A percentile compares a stretch with the other conserved stretches of the same genome.
These are phyloP conservation scores for Eretmocerus hayati DNA, from an alignment of 2,888 invertebrate species.

Conservation along the genomic window DNA sequence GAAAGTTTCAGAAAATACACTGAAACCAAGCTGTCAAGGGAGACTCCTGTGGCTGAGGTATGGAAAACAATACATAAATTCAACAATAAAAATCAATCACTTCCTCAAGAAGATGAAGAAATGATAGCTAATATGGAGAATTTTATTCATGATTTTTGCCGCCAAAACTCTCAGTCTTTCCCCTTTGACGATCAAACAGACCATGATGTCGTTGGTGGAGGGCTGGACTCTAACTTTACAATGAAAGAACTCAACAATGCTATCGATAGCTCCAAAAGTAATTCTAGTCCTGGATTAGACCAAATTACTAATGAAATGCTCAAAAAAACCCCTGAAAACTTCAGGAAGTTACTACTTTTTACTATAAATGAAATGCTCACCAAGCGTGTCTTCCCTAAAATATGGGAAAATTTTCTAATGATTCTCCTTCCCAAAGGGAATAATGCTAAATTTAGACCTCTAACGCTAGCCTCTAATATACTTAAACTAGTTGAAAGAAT, in stretches of 20 bases:
- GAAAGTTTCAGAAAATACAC: not conserved
- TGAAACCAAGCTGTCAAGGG: not conserved
- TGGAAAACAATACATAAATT: not conserved
- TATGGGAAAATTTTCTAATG: not conserved
- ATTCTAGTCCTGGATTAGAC: not conserved
- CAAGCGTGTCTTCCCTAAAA: not conserved
- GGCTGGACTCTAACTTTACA: not conserved
- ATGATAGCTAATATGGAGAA: not conserved
- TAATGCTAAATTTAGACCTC: not conserved
- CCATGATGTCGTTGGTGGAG: too few species aligned
- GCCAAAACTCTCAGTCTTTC: not conserved
- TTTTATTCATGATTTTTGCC: not conserved
- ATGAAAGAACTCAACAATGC: not conserved
- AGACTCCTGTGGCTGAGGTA: not conserved
- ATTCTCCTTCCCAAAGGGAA: not conserved
- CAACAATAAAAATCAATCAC: not conserved
- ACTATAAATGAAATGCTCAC: not conserved
- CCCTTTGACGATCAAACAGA: not conserved
- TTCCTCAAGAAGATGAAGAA: too few species aligned
- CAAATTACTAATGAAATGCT: conserved; percentile 3
- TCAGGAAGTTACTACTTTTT: not conserved
- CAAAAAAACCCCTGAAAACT: not conserved
- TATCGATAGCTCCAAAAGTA: not conserved
- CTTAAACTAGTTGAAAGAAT: not conserved
- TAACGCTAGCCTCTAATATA: not conserved